A percentile compares a stretch with the other conserved stretches of the same genome.
Conservation (phyloP, 2,797 vertebrate species). For the Acanthurus leucopareius region DNA sequence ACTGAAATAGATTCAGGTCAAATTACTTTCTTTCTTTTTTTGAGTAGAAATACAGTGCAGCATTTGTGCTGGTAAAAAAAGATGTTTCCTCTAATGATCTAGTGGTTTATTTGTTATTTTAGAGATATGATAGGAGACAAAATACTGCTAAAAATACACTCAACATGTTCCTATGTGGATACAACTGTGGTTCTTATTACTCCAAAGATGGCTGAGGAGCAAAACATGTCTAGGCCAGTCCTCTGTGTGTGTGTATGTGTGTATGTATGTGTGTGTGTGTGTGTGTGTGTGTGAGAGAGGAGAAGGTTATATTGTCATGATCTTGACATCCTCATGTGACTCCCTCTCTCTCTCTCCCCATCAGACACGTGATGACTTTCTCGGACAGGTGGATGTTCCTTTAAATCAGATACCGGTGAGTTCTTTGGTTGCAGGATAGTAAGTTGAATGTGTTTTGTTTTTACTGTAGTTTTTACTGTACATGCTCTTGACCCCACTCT, state of each 20-base stretch:
- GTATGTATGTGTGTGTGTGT: constrained; percentile 1
- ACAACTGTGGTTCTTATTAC: constrained; percentile 1
- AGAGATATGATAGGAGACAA: not conserved
- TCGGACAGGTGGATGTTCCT: constrained; percentile 97
- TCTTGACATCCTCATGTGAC: constrained; percentile 34
- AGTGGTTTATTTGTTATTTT: not conserved
- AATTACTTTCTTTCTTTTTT: constrained; percentile 32
- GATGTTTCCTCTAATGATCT: not conserved
- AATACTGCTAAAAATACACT: not conserved
- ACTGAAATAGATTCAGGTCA: constrained; percentile 29
- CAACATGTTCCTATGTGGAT: not conserved
- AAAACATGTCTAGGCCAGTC: constrained; percentile 13
- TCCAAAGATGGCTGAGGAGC: not conserved
- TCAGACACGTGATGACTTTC: constrained; percentile 98
- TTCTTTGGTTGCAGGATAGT: constrained; percentile 24
- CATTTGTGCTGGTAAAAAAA: not conserved
- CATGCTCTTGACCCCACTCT: constrained; percentile 42
- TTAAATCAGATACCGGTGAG: constrained; percentile 94
- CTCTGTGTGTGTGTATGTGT: not conserved
- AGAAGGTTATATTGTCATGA: constrained; percentile 12
- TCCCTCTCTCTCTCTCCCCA: constrained; percentile 24
- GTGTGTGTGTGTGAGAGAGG: not conserved
- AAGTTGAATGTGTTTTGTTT: constrained; percentile 18
- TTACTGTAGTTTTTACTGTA: constrained; percentile 25
- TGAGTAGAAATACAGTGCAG: not conserved